Evolutionary conservation across 2,888 invertebrate genomes (phyloP), one percentile per base, ranked within the genome.

Genomic region (Ectropis crepuscularia): DNA sequence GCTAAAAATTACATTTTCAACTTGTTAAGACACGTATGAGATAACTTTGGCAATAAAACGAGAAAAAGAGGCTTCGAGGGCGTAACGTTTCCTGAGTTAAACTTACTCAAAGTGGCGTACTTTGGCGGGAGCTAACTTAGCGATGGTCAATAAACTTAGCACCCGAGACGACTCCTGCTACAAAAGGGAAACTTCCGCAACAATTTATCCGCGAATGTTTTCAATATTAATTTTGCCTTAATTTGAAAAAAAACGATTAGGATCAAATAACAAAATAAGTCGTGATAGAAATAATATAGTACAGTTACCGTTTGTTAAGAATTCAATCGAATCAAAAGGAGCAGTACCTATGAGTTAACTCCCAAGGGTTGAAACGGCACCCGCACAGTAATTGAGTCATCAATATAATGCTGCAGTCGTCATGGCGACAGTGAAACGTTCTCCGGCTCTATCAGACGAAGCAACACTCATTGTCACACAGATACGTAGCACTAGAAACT

Each of bases 31-130:
- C 88, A 88, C 88, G 87, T 88, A 88, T 88, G 86, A 81, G 82
- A 80, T 81, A 90, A 90, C 85, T 90, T 91, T 85, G 71, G 83
- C 86, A 90, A 91, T 91, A 90, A 90, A 89, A 88, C 74, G 82
- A 78, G 81, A 83, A 87, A 86, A 85, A 85, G 81, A 81, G 81
- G 84, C 86, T 81, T 80, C 75, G 78, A 81, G 80, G 80, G 81
- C 82, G 81, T 84, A 84, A 86, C 87, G 86, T 86, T 88, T 84
- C 85, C 83, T 74, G 77, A 87, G 88, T 87, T 86, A 83, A 87
- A 89, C 85, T 89, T 86, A 83, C 78, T 86, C 85, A 87, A 89
- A 90, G 86, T 84, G 82, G 85, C 82, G 81, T 79, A 82, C 85
- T 84, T 81, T 74, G 80, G 78, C 74, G 74, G 77, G 80, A 78